Evolutionary conservation across 2,888 invertebrate genomes (phyloP), one percentile per base, ranked within the genome.

Genomic region (Leptopilina myrica): DNA sequence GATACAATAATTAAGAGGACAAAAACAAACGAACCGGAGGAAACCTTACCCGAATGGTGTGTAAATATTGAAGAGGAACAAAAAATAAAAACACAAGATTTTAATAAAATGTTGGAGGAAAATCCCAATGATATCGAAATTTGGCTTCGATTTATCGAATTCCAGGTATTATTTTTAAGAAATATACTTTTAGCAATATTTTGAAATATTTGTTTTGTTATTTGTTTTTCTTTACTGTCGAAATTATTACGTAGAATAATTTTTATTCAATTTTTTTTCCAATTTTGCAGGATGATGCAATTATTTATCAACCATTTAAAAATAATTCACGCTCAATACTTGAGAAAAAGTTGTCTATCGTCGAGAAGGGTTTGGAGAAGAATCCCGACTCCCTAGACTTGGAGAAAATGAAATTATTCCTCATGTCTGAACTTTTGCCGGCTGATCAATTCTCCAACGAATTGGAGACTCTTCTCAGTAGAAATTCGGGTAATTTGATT

Each of bases 131-230:
- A 94, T 86, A 89, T 95, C 49, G 89, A 92, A 53, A 87, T 92
- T 65, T 95, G 95, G 95, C 85, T 95, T 20, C 92, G 94, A 81
- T 94, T 94, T 86, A 92, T 95, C 8, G 88, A 93, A 53, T 93
- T 94, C 87, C 95, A 95, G 86, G 92, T 92, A 86, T 9, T 73
- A 8, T 20, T 20, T 20, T 20, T 20, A 20, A 20, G 20, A 20
- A 20, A 20, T 20, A 20, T 20, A 1, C 1, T 20, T 20, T 20
- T 20, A 1, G n/a, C n/a, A n/a, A 20, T 20, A 20, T 40, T 26
- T 46, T 40, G 33, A 33, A 33, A 33, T 65, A 20, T 49, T 20
- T 6, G n/a, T 69, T 20, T 14, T 3, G 15, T 14, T 12, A 69
- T 49, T 12, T 69, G 33, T 15, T 14, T 53, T 20, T 20, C 5